Base-by-base conservation (phyloP, 2,888 invertebrate genomes). In the Nemotelus nigrinus region DNA sequence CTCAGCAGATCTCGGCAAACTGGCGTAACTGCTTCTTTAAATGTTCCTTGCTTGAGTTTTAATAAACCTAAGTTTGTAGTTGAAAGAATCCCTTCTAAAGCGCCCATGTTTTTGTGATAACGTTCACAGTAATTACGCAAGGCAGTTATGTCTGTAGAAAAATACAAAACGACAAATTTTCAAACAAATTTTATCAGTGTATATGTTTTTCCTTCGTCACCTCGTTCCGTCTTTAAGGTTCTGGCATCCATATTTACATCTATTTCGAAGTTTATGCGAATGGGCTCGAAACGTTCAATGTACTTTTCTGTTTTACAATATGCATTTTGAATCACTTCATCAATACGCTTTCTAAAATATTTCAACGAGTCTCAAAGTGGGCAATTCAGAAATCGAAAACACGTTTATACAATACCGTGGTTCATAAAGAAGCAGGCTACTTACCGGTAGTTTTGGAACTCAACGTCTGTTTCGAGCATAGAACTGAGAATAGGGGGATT, bases 1-100 rank as follows among this genome's bases (percentile, higher is more conserved):
- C 90, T 89, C 75, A 94, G 90, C 65, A 96, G 88, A 65, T 92
- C 87, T 53, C 89, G 89, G 1, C 95, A 94, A 75, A 93, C 92
- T 0, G 94, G 93, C 47, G 92, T 88, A 48, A 93, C 91, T 53
- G 90, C 87, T 75, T 91, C 90, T 85, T 94, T 94, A 84, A 96
- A 93, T 47, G 92, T 91, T 43, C 88, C 87, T 74, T 94, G 88
- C 77, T 92, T 91, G 47, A 96, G 84, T 81, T 92, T 89, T 50
- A 96, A 85, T 68, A 96, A 84, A 0, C 96, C 96, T 78, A 96
- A 84, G 0, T 92, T 90, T 82, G 94, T 92, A 76, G 89, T 89
- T 79, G 91, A 89, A 5, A 91, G 89, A 45, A 96, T 90, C 2
- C 89, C 90, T 78, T 92, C 90, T 39, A 96, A 90, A 68, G 89